phyloP scores from a whole-genome alignment of 2,888 invertebrate species.

The Limnephilus rhombicus region DNA sequence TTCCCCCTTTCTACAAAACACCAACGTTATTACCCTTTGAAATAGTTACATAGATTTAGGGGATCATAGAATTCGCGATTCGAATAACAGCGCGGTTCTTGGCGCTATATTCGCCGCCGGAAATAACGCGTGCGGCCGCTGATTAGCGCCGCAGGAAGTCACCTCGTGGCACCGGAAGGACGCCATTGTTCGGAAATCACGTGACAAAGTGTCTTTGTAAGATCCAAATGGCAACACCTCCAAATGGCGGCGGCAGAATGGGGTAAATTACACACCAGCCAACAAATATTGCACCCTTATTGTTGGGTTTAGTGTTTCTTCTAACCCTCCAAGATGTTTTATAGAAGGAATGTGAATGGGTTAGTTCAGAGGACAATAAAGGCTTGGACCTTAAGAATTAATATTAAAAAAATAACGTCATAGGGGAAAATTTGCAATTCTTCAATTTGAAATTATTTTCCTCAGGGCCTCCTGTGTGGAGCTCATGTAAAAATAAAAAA shows the following conservation, averaged over 20 bases:
- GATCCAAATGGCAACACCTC: constrained; percentile 33
- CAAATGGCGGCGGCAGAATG: background rate
- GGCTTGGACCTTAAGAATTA: background rate
- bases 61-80: background rate
- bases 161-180: constrained; percentile 52
- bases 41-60: background rate
- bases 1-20: background rate
- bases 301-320: background rate
- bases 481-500: no score
- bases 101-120: constrained; percentile 42
- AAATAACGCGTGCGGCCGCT: constrained; percentile 59
- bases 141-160: constrained; percentile 61
- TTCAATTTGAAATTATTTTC: no score
- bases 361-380: background rate
- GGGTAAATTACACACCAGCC: constrained; percentile 40
- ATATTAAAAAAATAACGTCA: background rate
- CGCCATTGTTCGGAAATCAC: constrained; percentile 51
- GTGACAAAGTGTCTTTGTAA: constrained; percentile 48
- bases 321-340: background rate
- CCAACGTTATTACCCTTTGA: background rate
- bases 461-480: no score
- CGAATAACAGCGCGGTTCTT: constrained; percentile 6
- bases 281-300: constrained; percentile 24
- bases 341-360: background rate
- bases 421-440: background rate